A percentile compares a stretch with the other conserved stretches of the same genome.
These are phyloP conservation scores for Drosophila kohkoa DNA, from an alignment of 1,140 invertebrate genomes.

Conservation along the genomic window DNA sequence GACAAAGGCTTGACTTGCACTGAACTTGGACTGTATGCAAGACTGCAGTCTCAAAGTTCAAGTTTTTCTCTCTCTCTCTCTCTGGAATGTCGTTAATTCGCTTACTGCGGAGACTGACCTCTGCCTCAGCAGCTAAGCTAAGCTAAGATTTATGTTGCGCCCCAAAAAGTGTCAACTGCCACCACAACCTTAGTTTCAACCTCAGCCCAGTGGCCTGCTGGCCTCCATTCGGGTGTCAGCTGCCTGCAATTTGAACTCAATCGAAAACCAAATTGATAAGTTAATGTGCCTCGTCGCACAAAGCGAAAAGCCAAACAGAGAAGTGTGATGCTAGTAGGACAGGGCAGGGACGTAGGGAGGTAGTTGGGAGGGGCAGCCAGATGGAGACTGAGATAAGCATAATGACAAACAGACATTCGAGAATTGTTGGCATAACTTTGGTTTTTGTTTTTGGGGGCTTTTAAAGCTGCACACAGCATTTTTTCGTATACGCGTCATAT, in stretches of 20 bases:
- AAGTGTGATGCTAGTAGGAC: no score
- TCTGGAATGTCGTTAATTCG: constrained; percentile 21
- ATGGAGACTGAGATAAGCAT: constrained; percentile 8
- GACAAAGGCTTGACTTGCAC: constrained; percentile 27
- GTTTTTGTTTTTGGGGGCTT: constrained; percentile 41
- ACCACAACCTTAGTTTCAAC: constrained; percentile 14
- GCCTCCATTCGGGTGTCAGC: constrained; percentile 72
- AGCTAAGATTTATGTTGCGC: constrained; percentile 72
- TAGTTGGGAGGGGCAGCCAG: neutral
- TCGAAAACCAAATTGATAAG: constrained; percentile 78
- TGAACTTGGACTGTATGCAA: neutral
- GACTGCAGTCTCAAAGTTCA: constrained; percentile 9
- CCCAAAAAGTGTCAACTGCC: constrained; percentile 76
- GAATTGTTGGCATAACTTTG: constrained; percentile 52
- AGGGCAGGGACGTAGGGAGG: neutral
- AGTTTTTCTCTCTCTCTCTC: neutral
- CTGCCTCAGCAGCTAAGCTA: constrained; percentile 53
- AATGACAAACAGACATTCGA: constrained; percentile 30
- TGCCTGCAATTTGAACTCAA: constrained; percentile 77
- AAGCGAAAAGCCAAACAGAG: neutral
- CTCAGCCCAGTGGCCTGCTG: constrained; percentile 60
- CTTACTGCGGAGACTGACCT: constrained; percentile 39
- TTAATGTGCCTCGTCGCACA: constrained; percentile 57
- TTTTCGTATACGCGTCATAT: constrained; percentile 26
- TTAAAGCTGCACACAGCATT: constrained; percentile 51